phyloP scores from a whole-genome alignment of 2,888 invertebrate species.

The Ophion ventricosus region DNA sequence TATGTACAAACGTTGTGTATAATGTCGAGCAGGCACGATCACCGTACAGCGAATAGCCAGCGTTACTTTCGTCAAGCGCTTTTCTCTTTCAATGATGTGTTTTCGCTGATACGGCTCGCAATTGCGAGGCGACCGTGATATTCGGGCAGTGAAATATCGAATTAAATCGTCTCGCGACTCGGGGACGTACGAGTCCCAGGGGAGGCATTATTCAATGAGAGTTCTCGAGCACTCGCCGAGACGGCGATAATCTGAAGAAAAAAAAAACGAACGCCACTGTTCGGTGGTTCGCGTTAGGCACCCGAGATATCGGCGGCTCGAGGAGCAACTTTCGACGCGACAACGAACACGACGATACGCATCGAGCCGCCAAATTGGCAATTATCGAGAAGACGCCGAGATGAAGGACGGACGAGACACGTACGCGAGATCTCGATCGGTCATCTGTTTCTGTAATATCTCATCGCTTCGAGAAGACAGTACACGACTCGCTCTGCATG shows the following conservation, averaged over 20 bases:
- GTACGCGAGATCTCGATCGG: conserved; percentile 29
- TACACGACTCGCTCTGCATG: conserved; percentile 83
- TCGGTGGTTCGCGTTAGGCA: neutral
- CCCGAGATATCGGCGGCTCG: neutral
- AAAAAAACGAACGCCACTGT: neutral
- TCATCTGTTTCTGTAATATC: conserved; percentile 71
- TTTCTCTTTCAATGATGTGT: neutral
- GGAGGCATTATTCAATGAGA: neutral
- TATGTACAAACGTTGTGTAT: conserved; percentile 53
- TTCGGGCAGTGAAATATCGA: conserved; percentile 56
- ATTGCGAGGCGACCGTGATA: conserved; percentile 14
- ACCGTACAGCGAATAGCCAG: neutral
- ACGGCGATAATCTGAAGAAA: neutral
- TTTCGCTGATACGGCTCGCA: conserved; percentile 38
- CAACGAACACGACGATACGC: neutral
- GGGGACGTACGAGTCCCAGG: neutral
- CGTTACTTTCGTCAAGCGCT: neutral
- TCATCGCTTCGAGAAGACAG: conserved; percentile 80
- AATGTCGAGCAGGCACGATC: conserved; percentile 16
- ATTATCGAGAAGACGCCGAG: neutral
- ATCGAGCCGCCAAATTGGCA: neutral
- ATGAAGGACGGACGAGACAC: neutral
- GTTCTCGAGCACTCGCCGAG: neutral
- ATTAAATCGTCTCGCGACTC: neutral
- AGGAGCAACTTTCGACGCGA: neutral